Conservation (phyloP, 2,888 invertebrate genomes). For the Chaitophorus viminalis region DNA sequence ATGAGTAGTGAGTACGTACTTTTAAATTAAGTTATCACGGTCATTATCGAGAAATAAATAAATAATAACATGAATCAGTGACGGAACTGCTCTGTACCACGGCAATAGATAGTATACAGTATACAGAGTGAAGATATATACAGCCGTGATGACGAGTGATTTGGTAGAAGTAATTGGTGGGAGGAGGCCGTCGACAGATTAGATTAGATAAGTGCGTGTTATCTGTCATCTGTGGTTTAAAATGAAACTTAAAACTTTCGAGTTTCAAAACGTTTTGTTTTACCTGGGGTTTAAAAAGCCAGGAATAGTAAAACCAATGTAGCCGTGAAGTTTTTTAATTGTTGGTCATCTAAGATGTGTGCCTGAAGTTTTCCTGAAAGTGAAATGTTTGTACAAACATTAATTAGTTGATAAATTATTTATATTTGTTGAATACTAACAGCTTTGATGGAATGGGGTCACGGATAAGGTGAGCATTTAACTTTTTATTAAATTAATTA, state of each 20-base stretch:
- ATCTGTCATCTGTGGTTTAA: slow-evolving; percentile 40
- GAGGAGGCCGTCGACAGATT: background rate
- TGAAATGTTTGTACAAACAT: slow-evolving; percentile 1
- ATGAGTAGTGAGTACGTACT: background rate
- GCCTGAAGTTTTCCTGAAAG: background rate
- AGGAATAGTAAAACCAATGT: background rate
- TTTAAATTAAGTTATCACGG: background rate
- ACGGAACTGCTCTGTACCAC: too few relatives aligned
- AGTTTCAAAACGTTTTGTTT: background rate
- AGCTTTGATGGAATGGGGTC: slow-evolving; percentile 61
- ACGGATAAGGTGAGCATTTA: slow-evolving; percentile 51
- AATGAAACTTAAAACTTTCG: slow-evolving; percentile 18
- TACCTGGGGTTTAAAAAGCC: background rate
- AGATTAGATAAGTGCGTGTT: background rate
- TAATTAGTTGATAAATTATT: background rate
- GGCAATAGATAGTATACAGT: too few relatives aligned
- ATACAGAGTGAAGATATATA: too few relatives aligned
- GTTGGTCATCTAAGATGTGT: background rate
- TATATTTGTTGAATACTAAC: background rate
- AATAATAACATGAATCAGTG: background rate
- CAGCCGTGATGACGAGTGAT: too few relatives aligned
- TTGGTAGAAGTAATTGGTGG: background rate
- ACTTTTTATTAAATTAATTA: slow-evolving; percentile 7
- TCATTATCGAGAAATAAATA: background rate
- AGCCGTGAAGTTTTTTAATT: background rate